phyloP scores from a whole-genome alignment of 2,888 invertebrate genomes.

The Leptodirus hochenwartii region DNA sequence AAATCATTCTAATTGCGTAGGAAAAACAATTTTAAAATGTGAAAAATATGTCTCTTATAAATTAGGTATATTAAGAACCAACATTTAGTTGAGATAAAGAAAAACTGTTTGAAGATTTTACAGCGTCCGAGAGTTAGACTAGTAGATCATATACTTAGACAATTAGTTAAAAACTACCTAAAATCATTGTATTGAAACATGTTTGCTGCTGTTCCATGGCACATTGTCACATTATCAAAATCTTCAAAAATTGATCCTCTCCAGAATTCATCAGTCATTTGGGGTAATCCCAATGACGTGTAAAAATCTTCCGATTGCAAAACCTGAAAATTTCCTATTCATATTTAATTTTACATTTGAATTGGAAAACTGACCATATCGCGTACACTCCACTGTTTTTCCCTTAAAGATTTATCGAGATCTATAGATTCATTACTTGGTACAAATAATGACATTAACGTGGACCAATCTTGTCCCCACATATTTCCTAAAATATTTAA shows the following conservation, averaged over 20 bases:
- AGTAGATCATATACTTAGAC: too few relatives aligned
- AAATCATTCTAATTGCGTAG: conserved; percentile 42
- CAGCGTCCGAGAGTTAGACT: too few relatives aligned
- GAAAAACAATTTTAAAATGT: too few relatives aligned
- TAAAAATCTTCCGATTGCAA: conserved; percentile 48
- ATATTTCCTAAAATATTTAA: conserved; percentile 33
- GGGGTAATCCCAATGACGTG: conserved; percentile 40
- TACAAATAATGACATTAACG: conserved; percentile 35
- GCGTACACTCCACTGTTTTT: conserved; percentile 34
- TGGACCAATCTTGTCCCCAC: conserved; percentile 55
- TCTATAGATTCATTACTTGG: conserved; percentile 27
- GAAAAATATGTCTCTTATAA: too few relatives aligned
- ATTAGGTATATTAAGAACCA: too few relatives aligned
- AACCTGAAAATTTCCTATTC: conserved; percentile 22
- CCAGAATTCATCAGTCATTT: conserved; percentile 46
- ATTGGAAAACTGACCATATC: conserved; percentile 33
- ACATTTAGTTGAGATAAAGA: too few relatives aligned
- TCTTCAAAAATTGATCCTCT: conserved; percentile 33
- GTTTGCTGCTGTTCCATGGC: conserved; percentile 57
- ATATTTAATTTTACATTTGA: background rate
- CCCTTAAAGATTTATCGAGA: conserved; percentile 32
- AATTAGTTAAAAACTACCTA: conserved; percentile 29
- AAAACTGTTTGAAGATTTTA: too few relatives aligned
- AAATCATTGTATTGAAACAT: conserved; percentile 47
- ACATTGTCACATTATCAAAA: conserved; percentile 27